Evolutionary conservation across 2,113 vertebrate species (phyloP), one percentile per base, ranked within the genome.

Genomic region (Tachysurus fulvidraco): DNA sequence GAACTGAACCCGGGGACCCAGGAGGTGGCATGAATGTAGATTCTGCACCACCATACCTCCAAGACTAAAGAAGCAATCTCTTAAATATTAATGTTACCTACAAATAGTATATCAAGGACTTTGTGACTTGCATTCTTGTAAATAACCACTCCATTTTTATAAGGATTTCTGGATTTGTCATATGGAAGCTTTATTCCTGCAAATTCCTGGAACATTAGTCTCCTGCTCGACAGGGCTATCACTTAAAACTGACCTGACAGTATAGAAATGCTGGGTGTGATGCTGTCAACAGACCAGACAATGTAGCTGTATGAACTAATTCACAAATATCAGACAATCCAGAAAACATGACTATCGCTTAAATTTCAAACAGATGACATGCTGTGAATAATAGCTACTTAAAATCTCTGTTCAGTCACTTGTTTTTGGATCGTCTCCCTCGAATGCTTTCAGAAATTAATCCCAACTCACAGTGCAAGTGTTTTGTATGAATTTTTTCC

Each of bases 41-140:
- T 21, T 14, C 50, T 59, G 50, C 77, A 78, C 50, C 7, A 30
- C 28, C 8, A 3, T 55, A 78, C 50, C 7, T 1, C 28, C 30
- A 36, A 25, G 41, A n/a, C 23, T 67, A 55, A 67, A 80, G 44
- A 77, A 84, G 50, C 71, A 73, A 28, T 30, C 44, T 67, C 44
- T 83, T 65, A 67, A 82, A 82, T 82, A 82, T 82, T n/a, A 82
- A 64, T 50, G 41, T 1, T 44, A 82, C 46, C 44, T 65, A 30
- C 81, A 67, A 65, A 82, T 59, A 80, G 13, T 64, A 41, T 13
- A 25, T 82, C 44, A 74, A 44, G 23, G 44, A 4, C 21, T 55
- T 12, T 13, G 41, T 80, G 46, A 30, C 60, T n/a, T 64, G 55
- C 57, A 25, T 67, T 85, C 69, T 79, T 28, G 79, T 79, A 36